phyloP scores from a whole-genome alignment of 2,113 vertebrate genomes.

The Ptilonorhynchus violaceus region DNA sequence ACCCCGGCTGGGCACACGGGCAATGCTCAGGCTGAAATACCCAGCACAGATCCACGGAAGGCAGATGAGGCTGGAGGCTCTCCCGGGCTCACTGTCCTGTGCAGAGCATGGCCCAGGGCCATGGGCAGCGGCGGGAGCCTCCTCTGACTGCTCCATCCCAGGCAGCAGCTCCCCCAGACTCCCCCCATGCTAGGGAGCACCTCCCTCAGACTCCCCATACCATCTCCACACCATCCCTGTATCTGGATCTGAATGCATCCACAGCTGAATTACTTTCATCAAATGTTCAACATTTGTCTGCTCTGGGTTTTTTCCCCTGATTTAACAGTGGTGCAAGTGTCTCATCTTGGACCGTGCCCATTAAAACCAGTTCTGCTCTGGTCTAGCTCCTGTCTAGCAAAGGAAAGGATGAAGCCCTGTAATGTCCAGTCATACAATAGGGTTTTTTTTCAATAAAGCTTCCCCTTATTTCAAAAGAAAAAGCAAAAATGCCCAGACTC shows the following conservation, averaged over 20 bases:
- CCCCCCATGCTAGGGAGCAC: too few relatives aligned
- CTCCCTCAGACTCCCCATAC: background rate
- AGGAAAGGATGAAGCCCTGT: background rate
- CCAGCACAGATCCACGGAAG: background rate
- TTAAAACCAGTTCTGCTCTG: background rate
- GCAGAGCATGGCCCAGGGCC: background rate
- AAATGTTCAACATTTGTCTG: background rate
- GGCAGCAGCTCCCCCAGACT: background rate
- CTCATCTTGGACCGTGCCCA: background rate
- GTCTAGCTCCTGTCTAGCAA: background rate
- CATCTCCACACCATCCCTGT: background rate
- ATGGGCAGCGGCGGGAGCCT: background rate
- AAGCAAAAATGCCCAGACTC: background rate
- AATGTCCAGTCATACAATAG: background rate
- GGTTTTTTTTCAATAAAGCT: background rate
- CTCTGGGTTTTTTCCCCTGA: background rate
- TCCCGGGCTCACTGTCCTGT: background rate
- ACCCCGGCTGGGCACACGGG: background rate
- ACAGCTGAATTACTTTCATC: background rate
- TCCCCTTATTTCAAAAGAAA: background rate
- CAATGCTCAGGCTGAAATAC: background rate
- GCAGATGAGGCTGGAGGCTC: background rate
- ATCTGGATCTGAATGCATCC: fast-evolving
- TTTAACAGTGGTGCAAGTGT: background rate
- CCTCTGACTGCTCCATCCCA: fast-evolving